Percentiles rank a stretch among this genome's conserved stretches.
These are phyloP conservation scores for Drosophila tanythrix DNA, from an alignment of 2,888 invertebrate genomes.

Conservation along the genomic window DNA sequence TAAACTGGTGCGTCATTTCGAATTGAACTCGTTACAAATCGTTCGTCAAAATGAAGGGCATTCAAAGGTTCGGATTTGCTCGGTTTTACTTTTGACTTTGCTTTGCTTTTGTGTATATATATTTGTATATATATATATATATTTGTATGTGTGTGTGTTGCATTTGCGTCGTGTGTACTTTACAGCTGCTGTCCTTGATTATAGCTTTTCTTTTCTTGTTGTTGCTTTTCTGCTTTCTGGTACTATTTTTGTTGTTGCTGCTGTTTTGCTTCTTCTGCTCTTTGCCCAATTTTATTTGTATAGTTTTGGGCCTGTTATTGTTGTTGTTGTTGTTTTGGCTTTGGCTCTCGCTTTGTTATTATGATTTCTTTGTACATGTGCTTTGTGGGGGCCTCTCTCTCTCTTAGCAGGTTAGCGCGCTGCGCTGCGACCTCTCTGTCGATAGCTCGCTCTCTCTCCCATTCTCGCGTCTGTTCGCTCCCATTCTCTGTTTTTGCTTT, in stretches of 20 bases:
- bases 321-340: constrained; percentile 36
- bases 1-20: constrained; percentile 53
- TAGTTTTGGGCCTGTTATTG: constrained; percentile 30
- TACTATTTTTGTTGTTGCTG: constrained; percentile 37
- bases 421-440: constrained; percentile 25
- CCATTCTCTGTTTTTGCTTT: constrained; percentile 19
- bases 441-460: constrained; percentile 37
- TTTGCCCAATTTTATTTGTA: constrained; percentile 62
- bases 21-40: constrained; percentile 19
- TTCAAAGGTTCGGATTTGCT: constrained; percentile 65
- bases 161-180: constrained; percentile 58
- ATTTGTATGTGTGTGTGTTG: constrained; percentile 23
- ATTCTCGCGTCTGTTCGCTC: constrained; percentile 20
- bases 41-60: constrained; percentile 67
- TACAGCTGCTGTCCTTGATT: constrained; percentile 69
- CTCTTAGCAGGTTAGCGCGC: constrained; percentile 51
- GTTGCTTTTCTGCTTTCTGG: constrained; percentile 19
- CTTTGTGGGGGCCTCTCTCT: constrained; percentile 48
- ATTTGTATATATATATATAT: neutral
- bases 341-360: constrained; percentile 73
- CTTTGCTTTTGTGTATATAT: constrained; percentile 9
- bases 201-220: constrained; percentile 65
- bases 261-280: constrained; percentile 41
- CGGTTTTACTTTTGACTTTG: constrained; percentile 19
- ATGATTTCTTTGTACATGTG: constrained; percentile 72